Base-by-base conservation (phyloP, 2,888 invertebrate species). In the Hydroisotoma schaefferi region DNA sequence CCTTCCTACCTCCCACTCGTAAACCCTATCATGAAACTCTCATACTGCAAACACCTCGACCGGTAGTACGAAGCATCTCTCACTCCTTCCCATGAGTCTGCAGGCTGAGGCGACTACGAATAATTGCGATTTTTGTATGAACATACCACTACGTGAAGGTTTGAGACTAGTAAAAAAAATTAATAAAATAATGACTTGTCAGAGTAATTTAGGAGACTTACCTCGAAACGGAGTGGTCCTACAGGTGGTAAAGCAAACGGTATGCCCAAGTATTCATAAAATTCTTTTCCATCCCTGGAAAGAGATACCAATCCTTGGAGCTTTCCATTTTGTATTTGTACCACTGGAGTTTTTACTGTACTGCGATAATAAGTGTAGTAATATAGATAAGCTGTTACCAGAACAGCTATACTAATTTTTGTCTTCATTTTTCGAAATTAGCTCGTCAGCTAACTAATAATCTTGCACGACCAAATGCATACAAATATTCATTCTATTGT, bases 261-360 rank as follows among this genome's bases (percentile, higher is more conserved):
- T 46, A 67, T 44, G 23, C 51, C 62, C 10, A 51, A 12, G 44
- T 52, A 61, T 57, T 57, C 57, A 29, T 53, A 40, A 54, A 37
- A 61, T 26, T 55, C 25, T 23, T 51, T 40, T 1, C 65, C 67
- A 51, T 59, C 64, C 51, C 67, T 37, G 6, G 67, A 67, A 15
- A 56, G 23, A 6, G 62, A 57, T 1, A 61, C 54, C 18, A 67
- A 28, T 33, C 67, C 67, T 51, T 65, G 47, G 4, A 67, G 28
- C 25, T 47, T 53, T 22, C 67, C 67, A 37, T 59, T 29, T 22
- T 33, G 40, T 5, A 59, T 62, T 12, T 54, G 38, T 12, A 67
- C 64, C 27, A 67, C 44, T 12, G 67, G 67, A 8, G 55, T 57
- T 23, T 15, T 5, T n/a, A 54, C 20, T 25, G 15, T 44, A 20